Evolutionary conservation across 2,797 vertebrate species (phyloP), one percentile per base, ranked within the genome.

Genomic region (Pachyuromys duprasi): DNA sequence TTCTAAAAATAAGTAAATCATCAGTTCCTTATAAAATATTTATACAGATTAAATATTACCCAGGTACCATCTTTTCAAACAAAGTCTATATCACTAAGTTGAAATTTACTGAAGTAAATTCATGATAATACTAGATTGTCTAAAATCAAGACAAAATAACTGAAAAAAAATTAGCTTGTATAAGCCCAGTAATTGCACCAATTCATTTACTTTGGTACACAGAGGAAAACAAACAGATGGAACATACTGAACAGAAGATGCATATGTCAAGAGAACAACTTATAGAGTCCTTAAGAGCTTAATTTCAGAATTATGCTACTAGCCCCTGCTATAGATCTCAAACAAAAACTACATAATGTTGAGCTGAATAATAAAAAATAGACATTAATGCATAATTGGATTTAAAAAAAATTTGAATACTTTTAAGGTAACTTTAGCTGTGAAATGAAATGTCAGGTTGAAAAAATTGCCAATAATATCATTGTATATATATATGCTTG

Each of bases 1-100:
- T 90, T 93, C 20, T 94, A 20, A 96, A 92, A 95, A 89, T 86
- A 62, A 31, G 20, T 28, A 92, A 86, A 90, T 8, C 60, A 86
- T 74, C 62, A 89, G 3, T 39, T 89, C 8, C 74, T 89, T 76
- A 69, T 45, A 14, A 84, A 80, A 88, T 45, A 91, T 11, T 28
- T 12, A 92, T 33, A 92, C 5, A 78, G 28, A 90, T 80, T 93
- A 70, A 83, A 57, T 83, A 57, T 26, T 11, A 93, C 11, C 36
- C 84, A 36, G n/a, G 67, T 94, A 53, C 4, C 5, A 86, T 86
- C 86, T n/a, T 86, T 90, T 17, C n/a, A 94, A 94, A 89, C 22
- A 90, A 72, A 90, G 0, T 1, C 60, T 33, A 3, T 65, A 60
- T 75, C 3, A 39, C 12, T 76, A 81, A 96, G 12, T 63, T 53